phyloP scores from a whole-genome alignment of 2,888 invertebrate species.

The Agrilus cyanescens region DNA sequence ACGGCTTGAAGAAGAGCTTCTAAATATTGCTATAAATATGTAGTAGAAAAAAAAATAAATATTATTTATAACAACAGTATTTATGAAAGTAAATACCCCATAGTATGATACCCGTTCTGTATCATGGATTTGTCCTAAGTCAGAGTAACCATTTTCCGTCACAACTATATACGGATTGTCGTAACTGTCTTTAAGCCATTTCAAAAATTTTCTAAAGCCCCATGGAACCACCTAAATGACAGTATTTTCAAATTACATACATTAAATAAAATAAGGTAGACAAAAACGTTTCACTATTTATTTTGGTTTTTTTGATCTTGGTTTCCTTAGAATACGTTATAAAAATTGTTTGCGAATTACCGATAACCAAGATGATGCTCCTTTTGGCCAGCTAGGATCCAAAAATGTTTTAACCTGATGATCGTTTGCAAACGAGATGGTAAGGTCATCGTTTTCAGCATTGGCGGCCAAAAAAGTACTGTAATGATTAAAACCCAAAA shows the following conservation, averaged over 20 bases:
- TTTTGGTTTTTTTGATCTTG: no score
- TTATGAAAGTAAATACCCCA: conserved; percentile 6
- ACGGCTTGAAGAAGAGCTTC: conserved; percentile 19
- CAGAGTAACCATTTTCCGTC: conserved; percentile 42
- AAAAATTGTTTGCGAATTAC: conserved; percentile 19
- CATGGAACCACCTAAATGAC: conserved; percentile 36
- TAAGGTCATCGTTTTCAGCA: conserved; percentile 1
- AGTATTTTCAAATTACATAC: neutral
- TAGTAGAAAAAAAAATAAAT: neutral
- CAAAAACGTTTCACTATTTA: no score
- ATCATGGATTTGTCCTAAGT: conserved; percentile 7
- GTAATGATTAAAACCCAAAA: conserved; percentile 41
- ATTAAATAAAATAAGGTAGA: no score
- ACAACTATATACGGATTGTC: conserved; percentile 40
- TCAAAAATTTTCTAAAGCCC: conserved; percentile 44
- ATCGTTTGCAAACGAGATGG: conserved; percentile 20
- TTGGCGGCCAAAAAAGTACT: conserved; percentile 20
- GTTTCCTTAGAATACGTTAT: no score
- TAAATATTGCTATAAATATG: conserved; percentile 18
- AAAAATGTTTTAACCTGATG: conserved; percentile 32
- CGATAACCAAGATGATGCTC: conserved; percentile 37
- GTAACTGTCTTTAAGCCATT: conserved; percentile 31
- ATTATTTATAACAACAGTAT: no score
- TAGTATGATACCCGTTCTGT: conserved; percentile 10
- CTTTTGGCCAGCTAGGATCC: conserved; percentile 35